Evolutionary conservation across 2,888 invertebrate species (phyloP), one percentile per base, ranked within the genome.

Genomic region (Magallana nippona): DNA sequence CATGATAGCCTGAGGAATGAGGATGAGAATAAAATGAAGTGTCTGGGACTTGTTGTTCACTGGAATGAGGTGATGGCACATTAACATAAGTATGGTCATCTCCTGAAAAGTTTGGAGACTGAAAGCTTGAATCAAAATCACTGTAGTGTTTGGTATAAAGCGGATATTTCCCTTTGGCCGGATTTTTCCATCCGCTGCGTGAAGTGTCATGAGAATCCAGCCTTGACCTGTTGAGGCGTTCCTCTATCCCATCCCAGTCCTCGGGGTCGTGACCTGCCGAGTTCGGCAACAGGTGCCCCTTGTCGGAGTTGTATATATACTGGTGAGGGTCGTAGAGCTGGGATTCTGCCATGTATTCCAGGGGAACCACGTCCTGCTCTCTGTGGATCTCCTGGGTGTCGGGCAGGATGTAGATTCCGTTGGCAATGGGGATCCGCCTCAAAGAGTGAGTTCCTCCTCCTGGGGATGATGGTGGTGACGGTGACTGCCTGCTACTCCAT

Each of bases 401-500:
- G 71, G 91, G 92, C 84, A 91, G 84, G 84, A 92, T 87, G 87
- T 91, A 92, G 19, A 92, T 89, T 15, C 89, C 90, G 78, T 88
- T 88, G 55, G 88, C 86, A 19, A 82, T 57, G 44, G 60, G 63
- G 55, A 58, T 55, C 10, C 84, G 85, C 82, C 87, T 90, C 89
- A 92, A 85, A 92, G 89, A 19, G 91, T 90, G 88, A 92, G 91
- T 87, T 92, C 92, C 86, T 71, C 60, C 60, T 60, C 71, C 71
- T 71, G 27, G 27, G 22, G 71, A 71, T 71, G 71, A 71, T 13
- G 71, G 32, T 27, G 63, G 63, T 91, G 91, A 89, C 90, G 88
- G 83, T 87, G 89, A 85, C 85, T 89, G 85, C 91, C 89, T 88
- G 87, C 90, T 88, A 90, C 90, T 90, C 92, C 92, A 87, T 92